These are phyloP conservation scores for Lordiphosa mommai DNA, from an alignment of 1,140 invertebrate genomes.

Conservation along the genomic window DNA sequence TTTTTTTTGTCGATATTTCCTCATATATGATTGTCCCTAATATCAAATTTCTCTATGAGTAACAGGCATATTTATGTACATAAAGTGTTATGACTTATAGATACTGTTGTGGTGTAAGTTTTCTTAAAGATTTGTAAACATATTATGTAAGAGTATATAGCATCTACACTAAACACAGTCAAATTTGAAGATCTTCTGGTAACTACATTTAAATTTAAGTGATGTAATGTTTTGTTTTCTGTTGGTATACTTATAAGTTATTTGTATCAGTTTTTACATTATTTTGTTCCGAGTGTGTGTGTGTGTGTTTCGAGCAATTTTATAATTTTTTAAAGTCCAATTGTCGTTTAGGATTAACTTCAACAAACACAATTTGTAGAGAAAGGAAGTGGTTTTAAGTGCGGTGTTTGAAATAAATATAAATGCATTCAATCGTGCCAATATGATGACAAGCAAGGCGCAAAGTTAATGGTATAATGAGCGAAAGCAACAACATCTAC, in stretches of 20 bases:
- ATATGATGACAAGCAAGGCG: not conserved
- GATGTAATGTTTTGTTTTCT: no score
- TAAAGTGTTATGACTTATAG: no score
- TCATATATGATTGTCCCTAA: no score
- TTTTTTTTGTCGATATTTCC: no score
- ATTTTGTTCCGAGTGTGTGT: not conserved
- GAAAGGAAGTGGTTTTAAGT: constrained; percentile 11
- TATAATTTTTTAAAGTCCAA: not conserved
- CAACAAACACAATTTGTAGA: constrained; percentile 68
- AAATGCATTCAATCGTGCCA: no score
- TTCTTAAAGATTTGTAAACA: no score
- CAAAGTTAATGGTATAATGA: not conserved
- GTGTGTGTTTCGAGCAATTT: constrained; percentile 34
- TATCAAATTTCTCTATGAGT: not conserved
- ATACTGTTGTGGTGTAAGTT: no score
- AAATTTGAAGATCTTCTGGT: no score
- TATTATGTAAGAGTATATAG: no score
- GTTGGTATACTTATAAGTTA: not conserved
- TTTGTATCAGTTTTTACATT: not conserved
- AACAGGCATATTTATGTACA: constrained; percentile 10
- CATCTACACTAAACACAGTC: no score
- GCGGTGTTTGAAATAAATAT: not conserved
- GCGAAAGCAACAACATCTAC: constrained; percentile 1
- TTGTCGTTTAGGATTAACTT: not conserved
- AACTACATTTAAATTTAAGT: no score